Base-by-base conservation (phyloP, 2,888 invertebrate species). In the Pelosia muscerda region DNA sequence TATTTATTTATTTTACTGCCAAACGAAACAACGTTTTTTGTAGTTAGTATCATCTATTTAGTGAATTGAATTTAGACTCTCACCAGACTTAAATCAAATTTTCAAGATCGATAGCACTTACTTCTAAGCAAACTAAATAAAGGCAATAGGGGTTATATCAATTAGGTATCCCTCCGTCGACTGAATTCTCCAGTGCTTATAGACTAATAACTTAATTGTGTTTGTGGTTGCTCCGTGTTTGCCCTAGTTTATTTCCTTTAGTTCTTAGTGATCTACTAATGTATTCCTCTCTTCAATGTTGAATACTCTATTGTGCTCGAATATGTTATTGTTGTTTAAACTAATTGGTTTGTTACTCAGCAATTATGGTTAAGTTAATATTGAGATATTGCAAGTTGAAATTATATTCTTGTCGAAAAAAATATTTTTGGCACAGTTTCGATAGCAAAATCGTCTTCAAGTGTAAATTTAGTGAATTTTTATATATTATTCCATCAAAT, bases 101-200 rank as follows among this genome's bases (percentile, higher is more conserved):
- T 25, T 15, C 22, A 1, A 0, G 9, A 59, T 38, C 59, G 19
- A 60, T 60, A 60, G 38, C 54, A 55, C 54, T 19, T 57, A 57
- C 19, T 57, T 31, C 28, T 11, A 28, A 57, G 31, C 10, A 28
- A 55, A 57, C 38, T 60, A 25, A 60, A 60, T 38, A 60, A 42
- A 60, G 25, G 57, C 23, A 31, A 25, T 31, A 49, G 38, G 38
- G 15, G 28, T 65, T 42, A 61, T 49, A 25, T 42, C 49, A 61
- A 49, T 61, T 49, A 49, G 26, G 61, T 57, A n/a, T 49, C 42
- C 49, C 38, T 1, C 23, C 59, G 19, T 25, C n/a, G n/a, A 49
- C 26, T 61, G 6, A 19, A 25, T 42, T 22, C 19, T 60, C 38
- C 25, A 49, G 23, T 26, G 49, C 26, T 59, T 59, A 59, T 28